phyloP scores from a whole-genome alignment of 2,113 vertebrate species.

The Platichthys stellatus region DNA sequence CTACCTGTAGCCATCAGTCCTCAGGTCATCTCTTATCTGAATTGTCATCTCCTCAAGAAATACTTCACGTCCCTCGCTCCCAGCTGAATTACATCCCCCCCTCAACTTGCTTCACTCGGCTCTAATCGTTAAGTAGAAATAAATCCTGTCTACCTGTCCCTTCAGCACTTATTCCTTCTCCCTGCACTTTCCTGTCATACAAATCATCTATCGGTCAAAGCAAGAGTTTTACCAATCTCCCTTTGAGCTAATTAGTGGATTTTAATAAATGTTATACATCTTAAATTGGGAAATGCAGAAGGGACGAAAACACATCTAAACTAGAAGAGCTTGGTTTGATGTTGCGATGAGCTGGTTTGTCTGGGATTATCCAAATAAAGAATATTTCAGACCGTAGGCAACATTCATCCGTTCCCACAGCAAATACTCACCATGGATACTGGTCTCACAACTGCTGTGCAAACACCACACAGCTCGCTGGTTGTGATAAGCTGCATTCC shows the following conservation, averaged over 20 bases:
- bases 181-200: conserved; percentile 24
- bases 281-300: too few species aligned
- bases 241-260: neutral
- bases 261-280: too few species aligned
- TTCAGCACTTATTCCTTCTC: conserved; percentile 23
- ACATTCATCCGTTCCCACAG: too few species aligned
- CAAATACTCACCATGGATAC: neutral
- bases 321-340: too few species aligned
- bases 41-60: conserved; percentile 33
- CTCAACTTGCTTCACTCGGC: conserved; percentile 16
- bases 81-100: conserved; percentile 31
- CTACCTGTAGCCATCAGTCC: too few species aligned
- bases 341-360: neutral
- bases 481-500: too few species aligned
- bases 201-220: conserved; percentile 2
- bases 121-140: conserved; percentile 51
- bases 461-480: too few species aligned
- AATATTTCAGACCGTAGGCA: too few species aligned
- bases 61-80: conserved; percentile 26
- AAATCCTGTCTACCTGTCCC: conserved; percentile 24
- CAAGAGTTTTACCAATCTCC: too few species aligned
- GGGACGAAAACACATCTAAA: too few species aligned
- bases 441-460: neutral
- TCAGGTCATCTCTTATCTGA: conserved; percentile 26
- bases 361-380: too few species aligned